These are phyloP conservation scores for Petrolisthes cinctipes DNA, from an alignment of 2,888 invertebrate genomes.

Conservation along the genomic window DNA sequence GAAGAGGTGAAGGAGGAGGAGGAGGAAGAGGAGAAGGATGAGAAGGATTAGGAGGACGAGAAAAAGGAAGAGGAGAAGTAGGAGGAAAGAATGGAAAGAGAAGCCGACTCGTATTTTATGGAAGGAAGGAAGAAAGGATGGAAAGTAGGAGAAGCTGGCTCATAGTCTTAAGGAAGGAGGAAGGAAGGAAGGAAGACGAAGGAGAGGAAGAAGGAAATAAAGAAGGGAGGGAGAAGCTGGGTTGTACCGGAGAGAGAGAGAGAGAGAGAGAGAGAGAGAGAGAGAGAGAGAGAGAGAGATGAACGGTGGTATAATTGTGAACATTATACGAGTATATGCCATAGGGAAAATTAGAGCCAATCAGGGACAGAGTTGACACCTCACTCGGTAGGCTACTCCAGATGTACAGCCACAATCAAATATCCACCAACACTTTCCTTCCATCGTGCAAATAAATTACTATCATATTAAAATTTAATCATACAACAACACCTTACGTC, in stretches of 20 bases:
- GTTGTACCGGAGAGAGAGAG: neutral
- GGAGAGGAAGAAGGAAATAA: neutral
- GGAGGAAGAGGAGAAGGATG: neutral
- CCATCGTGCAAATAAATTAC: too few relatives aligned
- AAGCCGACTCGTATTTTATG: too few relatives aligned
- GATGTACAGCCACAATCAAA: too few relatives aligned
- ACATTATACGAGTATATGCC: too few relatives aligned
- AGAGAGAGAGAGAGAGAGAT: constrained; percentile 17
- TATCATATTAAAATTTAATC: too few relatives aligned
- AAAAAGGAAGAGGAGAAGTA: neutral
- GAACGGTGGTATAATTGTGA: neutral
- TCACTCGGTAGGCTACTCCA: too few relatives aligned
- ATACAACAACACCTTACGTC: too few relatives aligned
- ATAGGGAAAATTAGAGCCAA: too few relatives aligned
- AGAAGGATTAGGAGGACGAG: neutral
- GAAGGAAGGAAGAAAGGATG: neutral
- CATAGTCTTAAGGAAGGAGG: neutral
- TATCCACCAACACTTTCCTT: too few relatives aligned
- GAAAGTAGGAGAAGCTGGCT: neutral
- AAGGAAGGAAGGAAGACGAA: neutral
- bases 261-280: constrained; percentile 20
- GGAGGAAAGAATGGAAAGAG: neutral
- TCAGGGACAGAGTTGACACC: too few relatives aligned
- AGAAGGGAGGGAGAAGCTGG: neutral
- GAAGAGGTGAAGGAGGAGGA: neutral